Percentiles rank a stretch among this genome's conserved stretches.
These are phyloP conservation scores for Aphaenogaster floridana DNA, from an alignment of 1,140 invertebrate species.

Conservation along the genomic window DNA sequence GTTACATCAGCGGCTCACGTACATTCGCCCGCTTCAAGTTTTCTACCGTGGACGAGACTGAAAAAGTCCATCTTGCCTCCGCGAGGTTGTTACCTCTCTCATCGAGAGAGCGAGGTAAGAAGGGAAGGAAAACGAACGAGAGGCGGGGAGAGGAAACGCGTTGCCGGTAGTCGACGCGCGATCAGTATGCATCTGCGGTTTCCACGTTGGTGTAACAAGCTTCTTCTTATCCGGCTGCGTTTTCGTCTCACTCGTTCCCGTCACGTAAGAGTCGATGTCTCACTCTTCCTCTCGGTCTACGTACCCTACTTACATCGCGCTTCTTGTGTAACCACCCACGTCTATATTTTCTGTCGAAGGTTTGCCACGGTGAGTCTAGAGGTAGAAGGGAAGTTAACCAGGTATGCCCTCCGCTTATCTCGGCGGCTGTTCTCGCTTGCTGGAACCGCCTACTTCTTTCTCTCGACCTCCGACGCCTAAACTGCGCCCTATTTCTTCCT, in stretches of 20 bases:
- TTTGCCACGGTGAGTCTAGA: background rate
- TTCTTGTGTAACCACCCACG: constrained; percentile 40
- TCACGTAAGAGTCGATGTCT: constrained; percentile 44
- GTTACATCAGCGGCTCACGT: constrained; percentile 20
- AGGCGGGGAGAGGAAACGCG: background rate
- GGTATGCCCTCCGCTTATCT: constrained; percentile 47
- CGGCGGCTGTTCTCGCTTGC: background rate
- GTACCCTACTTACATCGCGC: constrained; percentile 26
- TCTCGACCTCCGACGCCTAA: constrained; percentile 26
- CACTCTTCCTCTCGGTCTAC: constrained; percentile 24
- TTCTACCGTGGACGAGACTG: constrained; percentile 1
- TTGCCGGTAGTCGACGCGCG: constrained; percentile 23
- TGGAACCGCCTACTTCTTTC: constrained; percentile 38
- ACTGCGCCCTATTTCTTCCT: constrained; percentile 21
- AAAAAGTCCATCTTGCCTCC: constrained; percentile 51
- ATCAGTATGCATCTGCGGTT: constrained; percentile 66
- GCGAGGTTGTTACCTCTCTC: constrained; percentile 10
- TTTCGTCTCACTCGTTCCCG: constrained; percentile 31
- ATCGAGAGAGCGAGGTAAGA: background rate
- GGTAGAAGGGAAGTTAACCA: constrained; percentile 30
- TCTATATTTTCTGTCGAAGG: constrained; percentile 35
- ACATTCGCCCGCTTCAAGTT: constrained; percentile 9
- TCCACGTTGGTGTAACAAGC: constrained; percentile 65
- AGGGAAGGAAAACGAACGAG: background rate
- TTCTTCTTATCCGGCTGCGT: constrained; percentile 53